Base-by-base conservation (phyloP, 2,113 vertebrate species). In the Crotophaga sulcirostris region DNA sequence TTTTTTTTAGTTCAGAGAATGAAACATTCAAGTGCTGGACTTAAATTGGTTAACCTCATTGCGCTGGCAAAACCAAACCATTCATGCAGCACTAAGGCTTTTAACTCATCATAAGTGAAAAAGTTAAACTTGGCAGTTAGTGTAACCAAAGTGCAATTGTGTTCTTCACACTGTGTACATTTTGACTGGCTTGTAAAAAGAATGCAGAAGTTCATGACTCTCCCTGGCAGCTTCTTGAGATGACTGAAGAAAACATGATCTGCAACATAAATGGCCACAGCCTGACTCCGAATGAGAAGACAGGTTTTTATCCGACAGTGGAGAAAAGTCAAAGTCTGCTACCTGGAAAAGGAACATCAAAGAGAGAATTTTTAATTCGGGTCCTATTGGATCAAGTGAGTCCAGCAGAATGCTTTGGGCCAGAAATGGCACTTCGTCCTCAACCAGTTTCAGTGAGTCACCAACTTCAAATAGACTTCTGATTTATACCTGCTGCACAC, bases 241-340 rank as follows among this genome's bases (percentile, higher is more conserved):
- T 1, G 95, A 76, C 45, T 26, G 62, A 83, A 94, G 94, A 58
- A 95, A 84, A 96, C 97, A 97, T 8, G 85, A 95, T 51, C 79
- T 89, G 19, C 97, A 98, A 87, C 98, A 98, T 31, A 49, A 9
- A 20, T 68, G 96, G 89, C 91, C 82, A 86, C 97, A 98, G 90
- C 91, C 79, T 56, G 85, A 81, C 62, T 84, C 63, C 1, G 85
- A 58, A 28, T 84, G 87, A 23, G 96, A 74, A 54, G 94, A 47
- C 19, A 68, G 70, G 74, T 67, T 97, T 90, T 94, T 96, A 69
- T 97, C 96, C 83, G 97, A 96, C 47, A 96, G 69, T 14, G 97
- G 97, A 90, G 96, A 97, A 85, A 98, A 98, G 95, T 98, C 97
- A 56, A 97, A 98, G 91, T 98, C 98, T 72, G 98, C 97, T 78